These are phyloP conservation scores for Rhagoletis pomonella DNA, from an alignment of 1,140 invertebrate species.

Conservation along the genomic window DNA sequence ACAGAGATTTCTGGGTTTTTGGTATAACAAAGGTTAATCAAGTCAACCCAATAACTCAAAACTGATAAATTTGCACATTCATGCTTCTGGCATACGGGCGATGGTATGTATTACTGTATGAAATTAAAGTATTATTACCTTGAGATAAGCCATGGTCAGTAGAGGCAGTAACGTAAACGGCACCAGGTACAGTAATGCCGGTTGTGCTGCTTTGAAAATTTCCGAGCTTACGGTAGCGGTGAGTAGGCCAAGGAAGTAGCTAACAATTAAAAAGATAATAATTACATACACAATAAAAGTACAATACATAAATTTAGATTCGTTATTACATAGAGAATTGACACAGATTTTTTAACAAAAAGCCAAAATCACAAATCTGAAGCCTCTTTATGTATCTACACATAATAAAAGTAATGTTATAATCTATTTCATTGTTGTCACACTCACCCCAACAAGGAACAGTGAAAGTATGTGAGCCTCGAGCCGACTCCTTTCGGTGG, in stretches of 20 bases:
- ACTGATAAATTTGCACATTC: too few relatives aligned
- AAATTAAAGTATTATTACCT: conserved; percentile 78
- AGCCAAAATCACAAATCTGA: too few relatives aligned
- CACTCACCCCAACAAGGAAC: conserved; percentile 90
- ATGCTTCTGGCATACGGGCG: too few relatives aligned
- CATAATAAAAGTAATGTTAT: neutral
- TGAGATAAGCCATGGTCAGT: conserved; percentile 97
- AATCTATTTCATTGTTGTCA: neutral
- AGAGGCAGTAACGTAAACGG: conserved; percentile 97
- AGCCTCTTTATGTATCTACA: too few relatives aligned
- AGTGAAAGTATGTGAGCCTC: conserved; percentile 93
- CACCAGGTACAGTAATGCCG: conserved; percentile 96
- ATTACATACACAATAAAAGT: neutral
- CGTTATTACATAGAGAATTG: too few relatives aligned
- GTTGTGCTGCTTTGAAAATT: conserved; percentile 98
- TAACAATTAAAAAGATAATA: conserved; percentile 52
- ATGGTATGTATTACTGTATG: too few relatives aligned
- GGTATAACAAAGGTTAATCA: too few relatives aligned
- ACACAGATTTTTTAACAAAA: too few relatives aligned
- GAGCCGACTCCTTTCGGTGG: conserved; percentile 75
- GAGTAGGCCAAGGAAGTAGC: conserved; percentile 95
- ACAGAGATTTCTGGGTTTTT: too few relatives aligned
- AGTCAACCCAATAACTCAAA: too few relatives aligned
- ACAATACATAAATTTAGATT: too few relatives aligned
- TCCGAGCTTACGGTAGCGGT: conserved; percentile 98